Percentiles rank a stretch among this genome's conserved stretches.
These are phyloP conservation scores for Thryonomys swinderianus DNA, from an alignment of 2,113 vertebrate genomes.

Conservation along the genomic window DNA sequence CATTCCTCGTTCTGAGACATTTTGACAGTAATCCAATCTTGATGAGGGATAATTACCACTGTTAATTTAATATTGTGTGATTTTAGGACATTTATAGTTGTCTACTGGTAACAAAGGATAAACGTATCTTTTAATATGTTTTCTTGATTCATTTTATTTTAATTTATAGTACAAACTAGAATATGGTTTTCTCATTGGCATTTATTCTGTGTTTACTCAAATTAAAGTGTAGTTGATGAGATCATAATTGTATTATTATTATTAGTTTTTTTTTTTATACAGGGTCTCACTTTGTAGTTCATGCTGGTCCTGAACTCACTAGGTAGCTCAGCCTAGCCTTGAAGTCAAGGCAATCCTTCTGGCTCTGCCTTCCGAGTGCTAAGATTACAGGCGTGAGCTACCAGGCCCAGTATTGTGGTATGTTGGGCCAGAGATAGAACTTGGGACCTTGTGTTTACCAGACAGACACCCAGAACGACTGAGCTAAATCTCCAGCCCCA, in stretches of 20 bases:
- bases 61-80: not conserved
- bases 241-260: not conserved
- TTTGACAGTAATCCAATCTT: not conserved
- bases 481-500: no score
- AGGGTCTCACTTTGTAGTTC: no score
- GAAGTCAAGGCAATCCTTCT: no score
- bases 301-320: no score
- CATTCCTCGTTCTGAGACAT: not conserved
- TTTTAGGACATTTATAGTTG: not conserved
- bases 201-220: conserved; percentile 43
- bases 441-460: no score
- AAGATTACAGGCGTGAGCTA: no score
- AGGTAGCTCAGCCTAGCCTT: no score
- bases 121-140: not conserved
- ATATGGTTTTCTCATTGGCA: not conserved
- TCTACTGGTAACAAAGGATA: not conserved
- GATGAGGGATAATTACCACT: not conserved
- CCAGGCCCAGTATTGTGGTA: no score
- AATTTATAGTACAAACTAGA: not conserved
- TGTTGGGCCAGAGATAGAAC: no score
- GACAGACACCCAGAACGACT: no score
- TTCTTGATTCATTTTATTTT: not conserved
- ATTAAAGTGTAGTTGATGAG: conserved; percentile 18
- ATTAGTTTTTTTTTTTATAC: no score
- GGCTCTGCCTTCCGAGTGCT: no score